These are phyloP conservation scores for Drosophila acutilabella DNA, from an alignment of 2,888 invertebrate genomes.

Conservation along the genomic window DNA sequence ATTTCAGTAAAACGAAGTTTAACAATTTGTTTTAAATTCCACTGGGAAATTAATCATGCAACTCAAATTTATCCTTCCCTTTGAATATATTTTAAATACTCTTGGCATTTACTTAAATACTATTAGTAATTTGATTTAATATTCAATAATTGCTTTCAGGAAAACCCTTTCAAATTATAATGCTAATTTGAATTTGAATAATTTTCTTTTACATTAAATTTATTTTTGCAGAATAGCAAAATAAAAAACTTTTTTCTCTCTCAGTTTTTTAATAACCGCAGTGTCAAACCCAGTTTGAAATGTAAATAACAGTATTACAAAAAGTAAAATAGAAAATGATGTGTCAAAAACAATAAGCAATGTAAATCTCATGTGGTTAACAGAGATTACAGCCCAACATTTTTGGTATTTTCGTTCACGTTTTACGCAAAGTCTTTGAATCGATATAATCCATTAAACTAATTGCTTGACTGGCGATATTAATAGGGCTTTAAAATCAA, in stretches of 20 bases:
- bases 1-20: no score
- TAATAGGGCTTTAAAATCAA: conserved; percentile 68
- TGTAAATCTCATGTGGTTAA: conserved; percentile 53
- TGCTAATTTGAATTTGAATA: background rate
- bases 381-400: conserved; percentile 2
- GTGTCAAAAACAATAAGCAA: conserved; percentile 48
- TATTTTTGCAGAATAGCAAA: background rate
- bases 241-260: no score
- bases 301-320: conserved; percentile 21
- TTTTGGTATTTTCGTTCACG: background rate
- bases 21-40: no score
- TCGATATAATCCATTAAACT: conserved; percentile 28
- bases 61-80: background rate
- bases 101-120: background rate
- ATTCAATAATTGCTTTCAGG: background rate
- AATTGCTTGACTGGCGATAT: conserved; percentile 34
- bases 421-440: background rate
- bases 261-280: conserved; percentile 11
- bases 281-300: conserved; percentile 50
- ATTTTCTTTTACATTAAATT: background rate
- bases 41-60: background rate
- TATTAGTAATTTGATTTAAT: background rate
- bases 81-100: background rate
- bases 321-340: conserved; percentile 5
- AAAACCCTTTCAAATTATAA: background rate